These are phyloP conservation scores for Aproaerema taeniolella DNA, from an alignment of 2,888 invertebrate genomes.

Conservation along the genomic window DNA sequence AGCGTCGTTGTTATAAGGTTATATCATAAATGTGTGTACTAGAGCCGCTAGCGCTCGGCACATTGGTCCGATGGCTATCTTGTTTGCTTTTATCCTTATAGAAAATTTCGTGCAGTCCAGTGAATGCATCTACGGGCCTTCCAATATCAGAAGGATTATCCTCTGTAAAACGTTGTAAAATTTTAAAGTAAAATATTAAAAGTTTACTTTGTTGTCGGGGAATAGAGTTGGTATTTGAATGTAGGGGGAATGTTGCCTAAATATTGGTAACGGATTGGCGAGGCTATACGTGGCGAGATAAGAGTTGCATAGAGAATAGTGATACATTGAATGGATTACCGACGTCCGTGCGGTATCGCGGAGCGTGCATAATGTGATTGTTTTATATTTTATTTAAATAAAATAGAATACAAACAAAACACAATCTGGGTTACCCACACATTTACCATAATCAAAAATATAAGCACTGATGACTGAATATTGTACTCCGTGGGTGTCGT, in stretches of 20 bases:
- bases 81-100: conserved; percentile 77
- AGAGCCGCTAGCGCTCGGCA: conserved; percentile 39
- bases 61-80: conserved; percentile 70
- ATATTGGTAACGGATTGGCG: conserved; percentile 73
- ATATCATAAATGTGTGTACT: conserved; percentile 16
- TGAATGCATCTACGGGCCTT: conserved; percentile 72
- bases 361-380: conserved; percentile 22
- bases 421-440: no score
- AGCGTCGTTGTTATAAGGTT: not conserved
- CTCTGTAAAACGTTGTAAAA: conserved; percentile 63
- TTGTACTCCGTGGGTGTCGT: no score
- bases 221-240: conserved; percentile 41
- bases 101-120: conserved; percentile 74
- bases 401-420: no score
- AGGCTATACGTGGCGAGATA: conserved; percentile 66
- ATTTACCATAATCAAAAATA: no score
- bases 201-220: conserved; percentile 30
- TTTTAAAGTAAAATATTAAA: conserved; percentile 30
- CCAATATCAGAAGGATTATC: conserved; percentile 74
- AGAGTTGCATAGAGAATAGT: conserved; percentile 58
- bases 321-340: conserved; percentile 71
- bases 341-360: conserved; percentile 41
- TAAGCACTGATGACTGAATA: no score
- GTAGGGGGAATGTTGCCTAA: conserved; percentile 56
- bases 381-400: conserved; percentile 7